Evolutionary conservation across 2,888 invertebrate genomes (phyloP).

Genomic region (Doris montereyensis): DNA sequence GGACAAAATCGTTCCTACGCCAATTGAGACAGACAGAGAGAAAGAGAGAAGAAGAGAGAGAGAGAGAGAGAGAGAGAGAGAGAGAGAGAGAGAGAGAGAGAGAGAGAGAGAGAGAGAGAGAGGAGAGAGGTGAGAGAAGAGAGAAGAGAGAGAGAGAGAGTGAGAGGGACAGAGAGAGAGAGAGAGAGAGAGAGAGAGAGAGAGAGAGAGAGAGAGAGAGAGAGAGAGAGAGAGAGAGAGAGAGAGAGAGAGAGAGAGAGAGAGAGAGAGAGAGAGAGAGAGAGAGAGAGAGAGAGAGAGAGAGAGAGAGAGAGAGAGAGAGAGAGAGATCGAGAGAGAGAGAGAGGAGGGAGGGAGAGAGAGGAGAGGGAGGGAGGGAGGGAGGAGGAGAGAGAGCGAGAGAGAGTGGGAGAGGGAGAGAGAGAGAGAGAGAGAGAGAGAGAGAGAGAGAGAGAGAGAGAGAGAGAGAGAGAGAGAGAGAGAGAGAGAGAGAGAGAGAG

Average conservation of each 20-base stretch:
- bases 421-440: neutral
- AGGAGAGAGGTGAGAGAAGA: too few relatives aligned
- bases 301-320: neutral
- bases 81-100: neutral
- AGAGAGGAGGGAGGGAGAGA: neutral
- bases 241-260: conserved; percentile 1
- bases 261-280: neutral
- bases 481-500: neutral
- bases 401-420: neutral
- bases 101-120: neutral
- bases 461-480: neutral
- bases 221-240: conserved; percentile 12
- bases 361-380: neutral
- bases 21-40: too few relatives aligned
- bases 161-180: neutral
- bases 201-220: neutral
- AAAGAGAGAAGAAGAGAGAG: neutral
- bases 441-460: neutral
- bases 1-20: too few relatives aligned
- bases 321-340: neutral
- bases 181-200: neutral
- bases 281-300: neutral
- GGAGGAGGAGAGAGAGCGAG: conserved; percentile 5
- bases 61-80: neutral
- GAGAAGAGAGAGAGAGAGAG: neutral